A percentile compares a stretch with the other conserved stretches of the same genome.
These are phyloP conservation scores for Teleogryllus oceanicus DNA, from an alignment of 2,888 invertebrate genomes.

Conservation along the genomic window DNA sequence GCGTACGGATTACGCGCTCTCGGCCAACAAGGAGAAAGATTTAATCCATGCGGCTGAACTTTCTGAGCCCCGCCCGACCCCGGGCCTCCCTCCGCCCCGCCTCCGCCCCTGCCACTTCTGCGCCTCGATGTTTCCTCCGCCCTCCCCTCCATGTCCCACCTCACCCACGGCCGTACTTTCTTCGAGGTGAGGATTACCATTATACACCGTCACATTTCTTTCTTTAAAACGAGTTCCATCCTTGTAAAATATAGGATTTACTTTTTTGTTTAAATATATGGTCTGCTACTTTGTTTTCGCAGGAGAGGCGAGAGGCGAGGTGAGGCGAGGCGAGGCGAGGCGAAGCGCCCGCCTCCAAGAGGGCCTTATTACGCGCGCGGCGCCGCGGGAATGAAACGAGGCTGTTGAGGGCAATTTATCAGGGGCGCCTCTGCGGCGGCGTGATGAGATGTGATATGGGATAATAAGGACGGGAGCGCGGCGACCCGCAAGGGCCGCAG, in stretches of 20 bases:
- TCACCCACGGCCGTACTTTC: neutral
- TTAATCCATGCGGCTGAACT: constrained; percentile 10
- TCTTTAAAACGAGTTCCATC: constrained; percentile 3
- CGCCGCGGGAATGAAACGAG: neutral
- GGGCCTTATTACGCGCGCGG: constrained; percentile 4
- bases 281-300: constrained; percentile 1
- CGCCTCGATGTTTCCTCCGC: neutral
- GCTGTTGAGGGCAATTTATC: constrained; percentile 18
- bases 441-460: constrained; percentile 18
- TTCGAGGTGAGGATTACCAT: constrained; percentile 18
- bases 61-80: neutral
- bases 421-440: neutral
- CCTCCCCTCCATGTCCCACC: neutral
- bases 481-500: neutral
- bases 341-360: neutral
- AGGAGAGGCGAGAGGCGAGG: too few species aligned
- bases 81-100: neutral
- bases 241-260: constrained; percentile 10
- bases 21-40: constrained; percentile 18
- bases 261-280: constrained; percentile 18
- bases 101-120: neutral
- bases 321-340: too few species aligned
- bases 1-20: neutral
- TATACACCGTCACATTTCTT: constrained; percentile 18
- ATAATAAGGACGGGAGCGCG: neutral